Percentiles rank a stretch among this genome's conserved stretches.
phyloP scores from a whole-genome alignment of 92 coral and sea anemone genomes.

The Chrysogorgia sp. region DNA sequence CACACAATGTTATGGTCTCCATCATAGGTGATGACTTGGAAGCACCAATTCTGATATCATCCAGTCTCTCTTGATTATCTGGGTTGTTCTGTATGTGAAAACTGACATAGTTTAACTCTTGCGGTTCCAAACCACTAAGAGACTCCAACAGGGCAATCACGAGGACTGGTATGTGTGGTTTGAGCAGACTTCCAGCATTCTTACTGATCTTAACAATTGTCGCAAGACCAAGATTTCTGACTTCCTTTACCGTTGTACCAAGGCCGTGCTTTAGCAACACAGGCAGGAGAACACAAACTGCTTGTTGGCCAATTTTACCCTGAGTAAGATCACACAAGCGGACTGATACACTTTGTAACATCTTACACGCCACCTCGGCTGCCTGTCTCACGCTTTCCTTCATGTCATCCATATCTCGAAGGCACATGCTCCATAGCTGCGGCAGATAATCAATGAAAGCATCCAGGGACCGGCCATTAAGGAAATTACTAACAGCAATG shows the following conservation, averaged over 20 bases:
- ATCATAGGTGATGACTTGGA: conserved; percentile 97
- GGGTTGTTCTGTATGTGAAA: conserved; percentile 83
- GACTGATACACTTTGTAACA: conserved; percentile 86
- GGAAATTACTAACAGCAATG: conserved; percentile 92
- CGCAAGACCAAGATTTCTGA: conserved; percentile 78
- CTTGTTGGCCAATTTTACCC: conserved; percentile 87
- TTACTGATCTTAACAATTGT: conserved; percentile 96
- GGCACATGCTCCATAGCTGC: conserved; percentile 88
- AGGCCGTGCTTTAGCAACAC: conserved; percentile 85
- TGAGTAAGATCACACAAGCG: conserved; percentile 90
- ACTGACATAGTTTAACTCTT: conserved; percentile 90
- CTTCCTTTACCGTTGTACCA: conserved; percentile 79
- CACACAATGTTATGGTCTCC: conserved; percentile 94
- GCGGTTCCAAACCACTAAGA: conserved; percentile 86
- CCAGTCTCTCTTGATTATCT: conserved; percentile 92
- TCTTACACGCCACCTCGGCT: conserved; percentile 91
- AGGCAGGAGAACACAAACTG: conserved; percentile 81
- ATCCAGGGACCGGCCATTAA: conserved; percentile 90
- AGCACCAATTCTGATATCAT: conserved; percentile 82
- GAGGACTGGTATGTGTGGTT: conserved; percentile 92
- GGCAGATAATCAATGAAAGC: conserved; percentile 83
- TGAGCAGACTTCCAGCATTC: conserved; percentile 90
- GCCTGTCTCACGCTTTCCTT: conserved; percentile 78
- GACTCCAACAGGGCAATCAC: conserved; percentile 91
- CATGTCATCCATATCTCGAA: conserved; percentile 87